Evolutionary conservation across 2,113 vertebrate genomes (phyloP).

Genomic region (Globicephala melas): DNA sequence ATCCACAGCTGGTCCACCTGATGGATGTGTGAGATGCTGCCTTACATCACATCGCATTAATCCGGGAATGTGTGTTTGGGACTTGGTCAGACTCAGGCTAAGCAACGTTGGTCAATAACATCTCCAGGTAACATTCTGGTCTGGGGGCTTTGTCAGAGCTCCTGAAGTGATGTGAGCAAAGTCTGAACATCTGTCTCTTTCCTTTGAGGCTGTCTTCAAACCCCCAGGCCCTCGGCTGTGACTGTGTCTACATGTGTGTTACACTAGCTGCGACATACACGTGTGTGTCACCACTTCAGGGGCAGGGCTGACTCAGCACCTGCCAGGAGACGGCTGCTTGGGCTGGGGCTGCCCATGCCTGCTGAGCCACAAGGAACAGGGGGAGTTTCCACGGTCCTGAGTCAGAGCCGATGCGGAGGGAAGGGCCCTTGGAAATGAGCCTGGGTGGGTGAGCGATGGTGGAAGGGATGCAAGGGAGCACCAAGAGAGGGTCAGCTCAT

Average conservation of each 20-base stretch:
- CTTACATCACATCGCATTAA: rapidly evolving
- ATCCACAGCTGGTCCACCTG: too few relatives aligned
- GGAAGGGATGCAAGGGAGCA: neutral
- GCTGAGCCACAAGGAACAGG: neutral
- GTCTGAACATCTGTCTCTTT: neutral
- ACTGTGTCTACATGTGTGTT: neutral
- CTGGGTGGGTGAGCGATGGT: neutral
- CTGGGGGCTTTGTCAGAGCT: neutral
- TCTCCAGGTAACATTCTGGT: neutral
- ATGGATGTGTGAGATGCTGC: rapidly evolving
- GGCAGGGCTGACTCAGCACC: neutral
- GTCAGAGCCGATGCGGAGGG: neutral
- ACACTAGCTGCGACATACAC: neutral
- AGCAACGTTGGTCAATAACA: rapidly evolving
- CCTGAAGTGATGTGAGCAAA: rapidly evolving
- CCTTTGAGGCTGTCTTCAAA: neutral
- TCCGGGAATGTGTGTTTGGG: rapidly evolving
- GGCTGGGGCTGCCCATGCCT: neutral
- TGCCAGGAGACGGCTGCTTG: rapidly evolving
- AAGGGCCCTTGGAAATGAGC: neutral
- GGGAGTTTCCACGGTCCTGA: constrained; percentile 13
- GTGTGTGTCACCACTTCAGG: neutral
- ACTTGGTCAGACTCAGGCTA: neutral
- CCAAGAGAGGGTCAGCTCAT: neutral
- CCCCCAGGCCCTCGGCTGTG: neutral